Percentiles rank a stretch among this genome's conserved stretches.
Conservation (phyloP, 1,140 invertebrate genomes). For the Tyrophagus putrescentiae region DNA sequence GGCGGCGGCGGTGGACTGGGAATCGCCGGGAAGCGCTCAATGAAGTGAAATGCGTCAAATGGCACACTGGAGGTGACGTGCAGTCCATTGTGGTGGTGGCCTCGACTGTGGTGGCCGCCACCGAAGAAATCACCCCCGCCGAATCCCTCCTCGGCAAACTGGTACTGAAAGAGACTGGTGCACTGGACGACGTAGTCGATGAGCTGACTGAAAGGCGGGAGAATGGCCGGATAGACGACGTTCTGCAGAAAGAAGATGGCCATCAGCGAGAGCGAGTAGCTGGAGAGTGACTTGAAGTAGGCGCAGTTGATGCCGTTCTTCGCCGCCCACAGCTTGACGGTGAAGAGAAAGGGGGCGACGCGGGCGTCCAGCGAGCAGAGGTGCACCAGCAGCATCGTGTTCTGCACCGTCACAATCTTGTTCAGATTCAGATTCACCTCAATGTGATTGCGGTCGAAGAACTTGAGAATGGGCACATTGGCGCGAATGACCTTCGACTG, state of each 20-base stretch:
- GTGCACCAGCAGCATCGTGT: constrained; percentile 77
- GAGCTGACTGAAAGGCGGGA: constrained; percentile 64
- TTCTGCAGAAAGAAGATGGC: constrained; percentile 79
- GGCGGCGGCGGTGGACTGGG: constrained; percentile 1
- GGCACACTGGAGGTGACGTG: constrained; percentile 3
- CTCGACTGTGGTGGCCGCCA: background rate
- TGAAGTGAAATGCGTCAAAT: background rate
- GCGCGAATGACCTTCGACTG: constrained; percentile 64
- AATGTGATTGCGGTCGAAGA: constrained; percentile 52
- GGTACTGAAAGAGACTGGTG: constrained; percentile 5
- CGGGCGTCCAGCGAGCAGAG: constrained; percentile 78
- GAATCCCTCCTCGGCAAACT: no score
- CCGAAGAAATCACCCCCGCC: background rate
- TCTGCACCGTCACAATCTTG: constrained; percentile 82
- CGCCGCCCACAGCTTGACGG: constrained; percentile 88
- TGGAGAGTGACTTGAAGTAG: constrained; percentile 81
- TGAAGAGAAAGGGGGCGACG: constrained; percentile 70
- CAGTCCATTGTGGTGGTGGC: background rate
- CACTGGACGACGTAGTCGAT: background rate
- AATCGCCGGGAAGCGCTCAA: background rate
- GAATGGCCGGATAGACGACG: constrained; percentile 59
- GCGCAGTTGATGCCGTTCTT: constrained; percentile 88
- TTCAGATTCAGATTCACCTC: constrained; percentile 95
- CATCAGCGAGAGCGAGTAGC: constrained; percentile 91
- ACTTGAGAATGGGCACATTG: constrained; percentile 85